phyloP scores from a whole-genome alignment of 2,888 invertebrate species.

The Cerastoderma edule region DNA sequence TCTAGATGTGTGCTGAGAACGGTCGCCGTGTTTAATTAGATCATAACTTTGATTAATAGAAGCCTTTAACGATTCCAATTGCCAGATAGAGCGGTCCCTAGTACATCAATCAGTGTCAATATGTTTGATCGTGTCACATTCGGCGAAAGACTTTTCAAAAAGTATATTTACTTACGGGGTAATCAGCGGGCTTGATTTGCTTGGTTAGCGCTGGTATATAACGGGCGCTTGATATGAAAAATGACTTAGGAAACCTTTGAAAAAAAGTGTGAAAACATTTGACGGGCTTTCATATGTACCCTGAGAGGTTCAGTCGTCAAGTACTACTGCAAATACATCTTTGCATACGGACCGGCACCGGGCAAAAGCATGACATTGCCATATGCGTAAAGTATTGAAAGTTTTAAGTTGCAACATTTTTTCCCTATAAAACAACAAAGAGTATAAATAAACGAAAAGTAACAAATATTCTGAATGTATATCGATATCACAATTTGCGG shows the following conservation, averaged over 20 bases:
- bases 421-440: no score
- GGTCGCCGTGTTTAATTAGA: slow-evolving; percentile 21
- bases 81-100: slow-evolving; percentile 29
- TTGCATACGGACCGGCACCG: neutral
- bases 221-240: slow-evolving; percentile 35
- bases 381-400: no score
- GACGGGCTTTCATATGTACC: slow-evolving; percentile 9
- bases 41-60: slow-evolving; percentile 29
- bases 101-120: slow-evolving; percentile 57
- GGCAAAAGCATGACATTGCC: no score
- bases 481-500: no score
- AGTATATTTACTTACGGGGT: slow-evolving; percentile 56
- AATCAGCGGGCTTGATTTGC: slow-evolving; percentile 34
- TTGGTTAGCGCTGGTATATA: no score
- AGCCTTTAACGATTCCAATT: slow-evolving; percentile 23
- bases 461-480: no score
- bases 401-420: no score
- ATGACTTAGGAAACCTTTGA: slow-evolving; percentile 41
- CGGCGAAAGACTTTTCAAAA: slow-evolving; percentile 39
- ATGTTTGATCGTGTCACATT: slow-evolving; percentile 55
- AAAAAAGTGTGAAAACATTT: slow-evolving; percentile 38
- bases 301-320: slow-evolving; percentile 19
- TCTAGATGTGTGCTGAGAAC: slow-evolving; percentile 11
- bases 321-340: neutral
- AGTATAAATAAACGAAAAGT: no score